phyloP scores from a whole-genome alignment of 1,140 invertebrate species.

The Antheraea pernyi region DNA sequence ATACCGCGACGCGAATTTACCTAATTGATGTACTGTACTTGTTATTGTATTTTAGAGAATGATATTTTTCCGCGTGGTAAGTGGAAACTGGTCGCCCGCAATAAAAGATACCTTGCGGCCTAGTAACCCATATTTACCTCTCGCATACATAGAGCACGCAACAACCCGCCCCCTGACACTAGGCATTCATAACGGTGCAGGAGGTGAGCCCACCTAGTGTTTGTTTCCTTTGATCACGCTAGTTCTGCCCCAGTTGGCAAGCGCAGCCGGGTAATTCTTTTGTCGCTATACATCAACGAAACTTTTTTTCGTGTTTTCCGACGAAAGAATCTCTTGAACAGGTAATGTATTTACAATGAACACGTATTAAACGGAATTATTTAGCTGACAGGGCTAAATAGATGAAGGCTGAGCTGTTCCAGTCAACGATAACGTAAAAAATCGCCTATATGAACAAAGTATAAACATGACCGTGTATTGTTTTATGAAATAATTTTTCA shows the following conservation, averaged over 20 bases:
- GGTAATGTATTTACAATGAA: too few relatives aligned
- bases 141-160: conserved; percentile 3
- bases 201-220: conserved; percentile 32
- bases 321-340: not conserved
- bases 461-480: not conserved
- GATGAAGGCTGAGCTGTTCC: too few relatives aligned
- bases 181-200: conserved; percentile 33
- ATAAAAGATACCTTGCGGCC: too few relatives aligned
- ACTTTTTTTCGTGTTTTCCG: not conserved
- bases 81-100: too few relatives aligned
- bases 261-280: conserved; percentile 31
- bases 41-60: too few relatives aligned
- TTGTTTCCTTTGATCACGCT: conserved; percentile 37
- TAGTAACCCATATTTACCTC: too few relatives aligned
- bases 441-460: not conserved
- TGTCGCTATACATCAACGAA: conserved; percentile 16
- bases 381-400: too few relatives aligned
- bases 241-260: conserved; percentile 35
- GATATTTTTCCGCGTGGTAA: too few relatives aligned
- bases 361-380: too few relatives aligned
- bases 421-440: too few relatives aligned
- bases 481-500: not conserved
- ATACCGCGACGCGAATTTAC: too few relatives aligned
- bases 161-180: conserved; percentile 19
- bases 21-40: too few relatives aligned